These are phyloP conservation scores for Tortrix viridana DNA, from an alignment of 2,888 invertebrate species.

Conservation along the genomic window DNA sequence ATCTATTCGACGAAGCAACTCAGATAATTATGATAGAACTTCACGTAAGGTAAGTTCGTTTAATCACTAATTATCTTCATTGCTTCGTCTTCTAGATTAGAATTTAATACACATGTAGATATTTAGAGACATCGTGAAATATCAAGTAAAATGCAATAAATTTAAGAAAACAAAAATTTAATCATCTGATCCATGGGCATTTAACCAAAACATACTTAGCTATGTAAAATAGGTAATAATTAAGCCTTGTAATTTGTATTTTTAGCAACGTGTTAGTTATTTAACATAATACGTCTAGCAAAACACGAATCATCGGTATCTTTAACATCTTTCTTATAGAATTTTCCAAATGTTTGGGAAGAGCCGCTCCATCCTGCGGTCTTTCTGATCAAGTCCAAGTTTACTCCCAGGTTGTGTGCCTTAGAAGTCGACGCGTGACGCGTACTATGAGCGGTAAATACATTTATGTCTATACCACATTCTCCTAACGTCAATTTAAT, in stretches of 20 bases:
- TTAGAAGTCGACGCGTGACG: constrained; percentile 40
- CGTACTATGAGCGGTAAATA: constrained; percentile 39
- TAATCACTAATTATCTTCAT: constrained; percentile 1
- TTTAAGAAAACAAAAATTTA: not conserved
- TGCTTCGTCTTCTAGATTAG: constrained; percentile 5
- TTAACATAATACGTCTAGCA: constrained; percentile 3
- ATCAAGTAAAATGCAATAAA: not conserved
- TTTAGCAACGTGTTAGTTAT: not conserved
- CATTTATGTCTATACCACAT: constrained; percentile 37
- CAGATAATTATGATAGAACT: too few species aligned
- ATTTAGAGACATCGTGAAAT: constrained; percentile 1
- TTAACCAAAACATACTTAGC: too few species aligned
- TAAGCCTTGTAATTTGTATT: not conserved
- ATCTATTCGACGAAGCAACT: constrained; percentile 8
- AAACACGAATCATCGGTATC: constrained; percentile 4
- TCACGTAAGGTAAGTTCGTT: too few species aligned
- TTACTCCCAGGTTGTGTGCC: constrained; percentile 31
- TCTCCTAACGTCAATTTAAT: constrained; percentile 36
- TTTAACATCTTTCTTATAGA: not conserved
- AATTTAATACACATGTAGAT: constrained; percentile 4
- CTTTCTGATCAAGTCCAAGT: constrained; percentile 31
- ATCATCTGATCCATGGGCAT: not conserved
- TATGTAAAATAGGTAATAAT: too few species aligned
- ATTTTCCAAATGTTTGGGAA: constrained; percentile 6
- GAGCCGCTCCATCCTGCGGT: constrained; percentile 21